Percentiles rank a stretch among this genome's conserved stretches.
phyloP scores from a whole-genome alignment of 2,888 invertebrate genomes.

The Disparrhopalites patrizii region DNA sequence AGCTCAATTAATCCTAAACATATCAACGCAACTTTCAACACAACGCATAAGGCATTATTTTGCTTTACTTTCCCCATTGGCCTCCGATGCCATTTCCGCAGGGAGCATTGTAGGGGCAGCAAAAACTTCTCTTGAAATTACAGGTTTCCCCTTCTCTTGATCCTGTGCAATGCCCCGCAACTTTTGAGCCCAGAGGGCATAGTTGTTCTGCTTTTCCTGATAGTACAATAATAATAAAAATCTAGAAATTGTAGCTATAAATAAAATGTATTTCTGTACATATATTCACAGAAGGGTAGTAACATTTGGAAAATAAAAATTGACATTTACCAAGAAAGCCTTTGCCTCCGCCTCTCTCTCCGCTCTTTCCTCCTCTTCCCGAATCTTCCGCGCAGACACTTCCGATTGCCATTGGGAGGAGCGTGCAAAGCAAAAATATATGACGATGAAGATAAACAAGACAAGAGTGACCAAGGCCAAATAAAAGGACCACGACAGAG shows the following conservation, averaged over 20 bases:
- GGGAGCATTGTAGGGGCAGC: too few relatives aligned
- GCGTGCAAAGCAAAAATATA: slow-evolving; percentile 35
- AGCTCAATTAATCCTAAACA: too few relatives aligned
- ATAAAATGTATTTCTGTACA: too few relatives aligned
- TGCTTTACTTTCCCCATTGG: too few relatives aligned
- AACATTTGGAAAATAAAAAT: too few relatives aligned
- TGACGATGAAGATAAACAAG: slow-evolving; percentile 20
- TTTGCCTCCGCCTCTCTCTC: slow-evolving; percentile 8
- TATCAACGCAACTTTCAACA: too few relatives aligned
- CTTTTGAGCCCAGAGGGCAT: slow-evolving; percentile 5
- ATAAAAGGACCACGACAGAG: slow-evolving; percentile 31
- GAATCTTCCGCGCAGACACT: not conserved
- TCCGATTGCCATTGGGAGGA: slow-evolving; percentile 31
- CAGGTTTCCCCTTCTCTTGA: not conserved
- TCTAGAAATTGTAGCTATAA: not conserved
- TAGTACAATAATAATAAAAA: not conserved
- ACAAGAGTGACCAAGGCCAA: slow-evolving; percentile 30
- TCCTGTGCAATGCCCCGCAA: not conserved
- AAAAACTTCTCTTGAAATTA: too few relatives aligned
- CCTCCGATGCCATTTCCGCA: too few relatives aligned
- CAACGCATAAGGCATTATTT: too few relatives aligned
- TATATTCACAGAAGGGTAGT: too few relatives aligned
- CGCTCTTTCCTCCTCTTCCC: slow-evolving; percentile 12
- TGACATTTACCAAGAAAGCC: too few relatives aligned
- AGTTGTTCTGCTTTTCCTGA: not conserved